A percentile compares a stretch with the other conserved stretches of the same genome.
phyloP scores from a whole-genome alignment of 2,113 vertebrate species.

The Myotis lucifugus region DNA sequence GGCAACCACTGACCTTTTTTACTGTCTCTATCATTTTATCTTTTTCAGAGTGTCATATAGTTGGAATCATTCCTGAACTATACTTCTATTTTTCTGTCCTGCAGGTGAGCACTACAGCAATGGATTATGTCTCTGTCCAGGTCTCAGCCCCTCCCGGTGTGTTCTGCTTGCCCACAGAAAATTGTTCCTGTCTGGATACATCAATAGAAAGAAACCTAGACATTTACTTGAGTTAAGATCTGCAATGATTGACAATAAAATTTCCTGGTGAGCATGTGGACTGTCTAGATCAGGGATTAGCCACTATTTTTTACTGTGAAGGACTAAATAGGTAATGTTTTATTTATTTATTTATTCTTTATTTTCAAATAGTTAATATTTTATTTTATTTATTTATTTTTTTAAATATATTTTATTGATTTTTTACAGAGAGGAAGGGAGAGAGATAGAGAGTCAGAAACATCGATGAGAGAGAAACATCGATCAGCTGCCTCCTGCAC shows the following conservation, averaged over 20 bases:
- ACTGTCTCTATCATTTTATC: background rate
- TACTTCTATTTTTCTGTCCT: background rate
- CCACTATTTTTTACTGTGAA: background rate
- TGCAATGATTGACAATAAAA: background rate
- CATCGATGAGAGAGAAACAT: no score
- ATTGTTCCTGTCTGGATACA: background rate
- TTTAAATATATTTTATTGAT: no score
- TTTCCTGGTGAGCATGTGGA: background rate
- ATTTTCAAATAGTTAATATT: background rate
- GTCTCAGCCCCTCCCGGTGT: background rate
- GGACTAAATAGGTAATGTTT: background rate
- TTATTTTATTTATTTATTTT: no score
- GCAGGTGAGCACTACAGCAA: background rate
- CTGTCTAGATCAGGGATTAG: background rate
- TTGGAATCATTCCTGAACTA: background rate
- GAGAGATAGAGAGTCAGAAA: no score
- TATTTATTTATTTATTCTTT: no score
- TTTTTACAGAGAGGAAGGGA: no score
- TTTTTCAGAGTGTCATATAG: background rate
- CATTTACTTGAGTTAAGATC: background rate
- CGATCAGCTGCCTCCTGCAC: no score
- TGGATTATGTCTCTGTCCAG: background rate
- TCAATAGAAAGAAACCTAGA: background rate
- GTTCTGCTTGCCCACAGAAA: background rate
- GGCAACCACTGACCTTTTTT: background rate